phyloP scores from a whole-genome alignment of 2,888 invertebrate species.

The Portevinia maculata region DNA sequence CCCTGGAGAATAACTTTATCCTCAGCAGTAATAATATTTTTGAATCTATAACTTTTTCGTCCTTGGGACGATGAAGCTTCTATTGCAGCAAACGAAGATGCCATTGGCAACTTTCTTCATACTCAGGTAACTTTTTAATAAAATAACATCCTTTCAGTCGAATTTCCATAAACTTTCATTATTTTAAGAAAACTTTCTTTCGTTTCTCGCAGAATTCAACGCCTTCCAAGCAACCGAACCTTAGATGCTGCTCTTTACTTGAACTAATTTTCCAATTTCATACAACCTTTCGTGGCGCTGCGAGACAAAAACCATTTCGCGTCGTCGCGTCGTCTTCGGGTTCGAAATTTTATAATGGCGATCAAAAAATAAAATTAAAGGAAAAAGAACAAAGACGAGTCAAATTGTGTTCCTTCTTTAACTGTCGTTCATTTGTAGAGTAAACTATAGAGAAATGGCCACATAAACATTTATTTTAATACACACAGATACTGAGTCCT shows the following conservation, averaged over 20 bases:
- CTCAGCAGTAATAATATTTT: conserved; percentile 68
- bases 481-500: conserved; percentile 4
- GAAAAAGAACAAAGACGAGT: background rate
- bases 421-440: conserved; percentile 60
- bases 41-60: conserved; percentile 63
- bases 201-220: conserved; percentile 33
- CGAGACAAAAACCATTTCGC: conserved; percentile 44
- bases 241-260: conserved; percentile 64
- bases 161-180: conserved; percentile 72
- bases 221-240: conserved; percentile 43
- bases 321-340: conserved; percentile 14
- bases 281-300: conserved; percentile 36
- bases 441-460: conserved; percentile 55
- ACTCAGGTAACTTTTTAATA: conserved; percentile 71
- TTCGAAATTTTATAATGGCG: conserved; percentile 32
- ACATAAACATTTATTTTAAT: conserved; percentile 67
- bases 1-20: conserved; percentile 61
- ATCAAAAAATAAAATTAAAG: conserved; percentile 3
- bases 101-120: conserved; percentile 70
- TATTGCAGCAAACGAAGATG: conserved; percentile 66
- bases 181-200: conserved; percentile 68
- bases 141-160: conserved; percentile 69
- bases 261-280: conserved; percentile 66
- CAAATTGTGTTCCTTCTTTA: conserved; percentile 39
- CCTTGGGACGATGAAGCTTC: conserved; percentile 48